A percentile compares a stretch with the other conserved stretches of the same genome.
phyloP scores from a whole-genome alignment of 2,113 vertebrate species.

The Crotalus tigris region DNA sequence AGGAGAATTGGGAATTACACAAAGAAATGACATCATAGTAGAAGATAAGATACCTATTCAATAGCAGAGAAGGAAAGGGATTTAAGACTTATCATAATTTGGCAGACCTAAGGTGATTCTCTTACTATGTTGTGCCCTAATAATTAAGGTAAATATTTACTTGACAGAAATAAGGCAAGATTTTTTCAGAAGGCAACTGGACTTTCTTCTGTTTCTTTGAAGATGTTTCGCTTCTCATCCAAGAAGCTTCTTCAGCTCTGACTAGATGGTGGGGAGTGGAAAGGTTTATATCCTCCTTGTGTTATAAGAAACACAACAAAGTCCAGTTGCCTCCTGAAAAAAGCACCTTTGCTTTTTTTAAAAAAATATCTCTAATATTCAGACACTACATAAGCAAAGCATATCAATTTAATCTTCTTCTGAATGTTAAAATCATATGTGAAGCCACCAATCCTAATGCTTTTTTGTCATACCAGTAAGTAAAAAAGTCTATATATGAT shows the following conservation, averaged over 20 bases:
- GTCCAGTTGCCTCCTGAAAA: too few relatives aligned
- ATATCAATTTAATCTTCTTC: constrained; percentile 44
- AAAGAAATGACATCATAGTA: background rate
- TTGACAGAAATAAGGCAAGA: background rate
- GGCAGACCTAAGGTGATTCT: background rate
- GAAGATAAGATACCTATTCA: background rate
- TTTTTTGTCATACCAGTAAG: constrained; percentile 58
- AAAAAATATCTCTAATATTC: background rate
- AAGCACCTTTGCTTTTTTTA: too few relatives aligned
- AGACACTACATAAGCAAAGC: background rate
- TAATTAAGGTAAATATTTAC: background rate
- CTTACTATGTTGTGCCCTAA: background rate
- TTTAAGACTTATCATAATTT: background rate
- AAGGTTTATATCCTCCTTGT: too few relatives aligned
- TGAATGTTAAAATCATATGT: constrained; percentile 67
- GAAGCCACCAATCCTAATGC: constrained; percentile 69
- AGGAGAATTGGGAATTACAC: background rate
- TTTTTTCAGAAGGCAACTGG: too few relatives aligned
- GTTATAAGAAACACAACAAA: too few relatives aligned
- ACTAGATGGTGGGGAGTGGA: too few relatives aligned
- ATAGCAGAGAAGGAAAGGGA: background rate
- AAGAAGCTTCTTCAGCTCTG: too few relatives aligned
- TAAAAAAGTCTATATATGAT: constrained; percentile 58
- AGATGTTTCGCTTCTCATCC: too few relatives aligned
- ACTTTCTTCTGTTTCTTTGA: too few relatives aligned